Evolutionary conservation across 2,888 invertebrate species (phyloP).

Genomic region (Erebia epiphron): DNA sequence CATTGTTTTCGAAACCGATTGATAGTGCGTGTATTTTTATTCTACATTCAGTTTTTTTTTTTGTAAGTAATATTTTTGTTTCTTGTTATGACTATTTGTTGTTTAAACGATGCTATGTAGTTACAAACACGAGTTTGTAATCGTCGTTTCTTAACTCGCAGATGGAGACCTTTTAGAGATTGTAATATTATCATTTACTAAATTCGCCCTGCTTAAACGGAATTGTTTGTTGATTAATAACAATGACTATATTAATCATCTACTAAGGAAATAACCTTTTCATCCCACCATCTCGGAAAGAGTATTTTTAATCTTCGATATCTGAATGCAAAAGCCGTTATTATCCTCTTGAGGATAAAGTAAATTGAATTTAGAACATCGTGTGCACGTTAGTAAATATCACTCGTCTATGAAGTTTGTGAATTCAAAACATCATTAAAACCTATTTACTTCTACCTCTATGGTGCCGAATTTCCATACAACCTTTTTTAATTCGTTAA

Average conservation of each 20-base stretch:
- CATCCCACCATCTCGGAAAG: no score
- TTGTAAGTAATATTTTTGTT: constrained; percentile 61
- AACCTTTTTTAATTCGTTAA: no score
- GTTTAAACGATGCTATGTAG: constrained; percentile 69
- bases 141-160: constrained; percentile 7
- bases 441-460: no score
- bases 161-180: neutral
- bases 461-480: no score
- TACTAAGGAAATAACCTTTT: neutral
- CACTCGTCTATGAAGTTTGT: no score
- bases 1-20: constrained; percentile 49
- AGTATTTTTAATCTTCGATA: no score
- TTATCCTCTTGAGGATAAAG: no score
- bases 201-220: neutral
- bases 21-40: constrained; percentile 46
- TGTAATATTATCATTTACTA: neutral
- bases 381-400: no score
- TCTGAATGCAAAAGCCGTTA: no score
- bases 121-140: constrained; percentile 54
- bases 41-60: constrained; percentile 60
- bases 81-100: constrained; percentile 66
- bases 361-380: no score
- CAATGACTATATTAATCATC: neutral
- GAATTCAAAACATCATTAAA: no score
- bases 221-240: constrained; percentile 3